These are phyloP conservation scores for Lateolabrax maculatus DNA, from an alignment of 2,797 vertebrate genomes.

Conservation along the genomic window DNA sequence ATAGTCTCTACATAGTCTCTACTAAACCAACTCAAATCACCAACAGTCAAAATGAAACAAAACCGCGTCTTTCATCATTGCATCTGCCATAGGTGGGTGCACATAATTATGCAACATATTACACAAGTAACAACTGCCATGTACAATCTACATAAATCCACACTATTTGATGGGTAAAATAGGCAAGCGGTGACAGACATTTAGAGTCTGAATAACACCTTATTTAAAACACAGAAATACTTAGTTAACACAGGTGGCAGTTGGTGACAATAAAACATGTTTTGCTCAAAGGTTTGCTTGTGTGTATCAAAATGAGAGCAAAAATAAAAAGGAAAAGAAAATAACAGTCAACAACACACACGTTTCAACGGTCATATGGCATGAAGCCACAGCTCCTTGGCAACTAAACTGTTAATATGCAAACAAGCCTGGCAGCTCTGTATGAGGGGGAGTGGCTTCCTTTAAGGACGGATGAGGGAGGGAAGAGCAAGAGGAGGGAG, in stretches of 20 bases:
- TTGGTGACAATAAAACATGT: neutral
- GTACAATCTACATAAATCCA: neutral
- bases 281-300: constrained; percentile 9
- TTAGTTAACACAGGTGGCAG: neutral
- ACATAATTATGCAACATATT: neutral
- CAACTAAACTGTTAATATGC: constrained; percentile 89
- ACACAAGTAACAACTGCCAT: neutral
- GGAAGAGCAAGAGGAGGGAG: constrained; percentile 46
- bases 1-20: neutral
- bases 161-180: neutral
- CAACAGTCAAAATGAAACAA: constrained; percentile 9
- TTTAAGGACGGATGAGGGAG: constrained; percentile 69
- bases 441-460: constrained; percentile 78
- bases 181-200: neutral
- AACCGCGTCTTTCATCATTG: neutral
- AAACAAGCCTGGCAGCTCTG: constrained; percentile 79
- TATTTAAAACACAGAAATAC: neutral
- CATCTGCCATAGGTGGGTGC: neutral
- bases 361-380: constrained; percentile 77
- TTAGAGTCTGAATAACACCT: neutral
- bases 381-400: constrained; percentile 74
- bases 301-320: constrained; percentile 4
- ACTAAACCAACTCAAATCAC: neutral
- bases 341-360: constrained; percentile 44
- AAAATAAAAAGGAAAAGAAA: constrained; percentile 1